Percentiles rank a stretch among this genome's conserved stretches.
Conservation (phyloP, 2,113 vertebrate species). For the Rallus limicola region DNA sequence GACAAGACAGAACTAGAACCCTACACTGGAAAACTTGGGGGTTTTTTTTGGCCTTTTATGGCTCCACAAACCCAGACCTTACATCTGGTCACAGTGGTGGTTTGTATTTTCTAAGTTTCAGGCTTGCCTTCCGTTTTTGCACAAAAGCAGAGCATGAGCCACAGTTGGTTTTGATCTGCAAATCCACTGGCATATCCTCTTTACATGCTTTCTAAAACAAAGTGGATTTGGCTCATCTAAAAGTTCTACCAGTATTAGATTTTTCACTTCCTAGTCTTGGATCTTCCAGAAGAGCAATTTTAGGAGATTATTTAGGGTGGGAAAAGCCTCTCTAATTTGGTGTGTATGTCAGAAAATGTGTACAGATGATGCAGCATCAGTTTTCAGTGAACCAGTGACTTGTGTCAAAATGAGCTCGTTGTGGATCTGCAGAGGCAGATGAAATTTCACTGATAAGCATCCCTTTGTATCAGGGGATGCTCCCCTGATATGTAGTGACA, state of each 20-base stretch:
- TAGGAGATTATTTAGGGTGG: background rate
- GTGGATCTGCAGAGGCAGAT: background rate
- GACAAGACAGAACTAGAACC: background rate
- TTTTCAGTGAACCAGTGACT: background rate
- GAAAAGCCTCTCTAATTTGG: background rate
- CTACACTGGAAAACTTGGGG: background rate
- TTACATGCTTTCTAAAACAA: background rate
- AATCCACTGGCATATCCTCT: background rate
- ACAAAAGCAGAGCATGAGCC: background rate
- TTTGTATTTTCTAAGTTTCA: background rate
- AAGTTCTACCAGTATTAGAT: background rate
- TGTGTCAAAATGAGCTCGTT: background rate
- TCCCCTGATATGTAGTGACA: background rate
- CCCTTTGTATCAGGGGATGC: background rate
- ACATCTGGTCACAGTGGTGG: background rate
- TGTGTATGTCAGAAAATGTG: background rate
- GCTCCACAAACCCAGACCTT: background rate
- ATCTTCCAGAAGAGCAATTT: background rate
- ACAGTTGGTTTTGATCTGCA: background rate
- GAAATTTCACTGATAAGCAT: background rate
- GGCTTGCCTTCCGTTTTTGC: background rate
- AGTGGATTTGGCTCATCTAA: background rate
- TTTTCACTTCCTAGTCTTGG: background rate
- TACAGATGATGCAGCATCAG: background rate
- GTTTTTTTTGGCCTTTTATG: background rate